Conservation (phyloP, 2,888 invertebrate genomes). For the Balanococcus diminutus region DNA sequence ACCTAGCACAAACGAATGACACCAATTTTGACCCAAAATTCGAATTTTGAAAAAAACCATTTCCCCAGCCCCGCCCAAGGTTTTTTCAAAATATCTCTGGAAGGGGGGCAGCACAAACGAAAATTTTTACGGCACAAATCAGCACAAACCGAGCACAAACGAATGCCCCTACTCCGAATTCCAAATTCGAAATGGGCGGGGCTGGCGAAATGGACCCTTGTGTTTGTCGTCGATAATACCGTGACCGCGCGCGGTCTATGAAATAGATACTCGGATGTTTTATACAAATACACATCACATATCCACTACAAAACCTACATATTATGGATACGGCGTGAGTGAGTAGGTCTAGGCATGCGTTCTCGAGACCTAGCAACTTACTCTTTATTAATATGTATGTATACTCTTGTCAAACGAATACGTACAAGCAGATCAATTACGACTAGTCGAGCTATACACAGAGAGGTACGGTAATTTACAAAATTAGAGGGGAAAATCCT, state of each 20-base stretch:
- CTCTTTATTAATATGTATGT: not conserved
- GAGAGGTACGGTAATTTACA: not conserved
- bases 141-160: too few relatives aligned
- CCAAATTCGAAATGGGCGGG: too few relatives aligned
- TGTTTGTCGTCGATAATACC: not conserved
- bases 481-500: not conserved
- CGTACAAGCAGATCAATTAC: not conserved
- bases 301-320: conserved; percentile 16
- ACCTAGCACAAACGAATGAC: too few relatives aligned
- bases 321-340: not conserved
- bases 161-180: too few relatives aligned
- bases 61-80: too few relatives aligned
- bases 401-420: not conserved
- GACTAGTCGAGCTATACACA: not conserved
- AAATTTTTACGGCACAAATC: too few relatives aligned
- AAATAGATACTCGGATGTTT: conserved; percentile 21
- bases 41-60: too few relatives aligned
- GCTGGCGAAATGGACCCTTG: too few relatives aligned
- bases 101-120: too few relatives aligned
- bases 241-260: not conserved
- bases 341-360: not conserved
- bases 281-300: not conserved
- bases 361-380: not conserved
- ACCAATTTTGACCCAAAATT: too few relatives aligned
- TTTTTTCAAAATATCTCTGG: too few relatives aligned